Base-by-base conservation (phyloP, 2,113 vertebrate species). In the Stomatorhinus ivindoensis region DNA sequence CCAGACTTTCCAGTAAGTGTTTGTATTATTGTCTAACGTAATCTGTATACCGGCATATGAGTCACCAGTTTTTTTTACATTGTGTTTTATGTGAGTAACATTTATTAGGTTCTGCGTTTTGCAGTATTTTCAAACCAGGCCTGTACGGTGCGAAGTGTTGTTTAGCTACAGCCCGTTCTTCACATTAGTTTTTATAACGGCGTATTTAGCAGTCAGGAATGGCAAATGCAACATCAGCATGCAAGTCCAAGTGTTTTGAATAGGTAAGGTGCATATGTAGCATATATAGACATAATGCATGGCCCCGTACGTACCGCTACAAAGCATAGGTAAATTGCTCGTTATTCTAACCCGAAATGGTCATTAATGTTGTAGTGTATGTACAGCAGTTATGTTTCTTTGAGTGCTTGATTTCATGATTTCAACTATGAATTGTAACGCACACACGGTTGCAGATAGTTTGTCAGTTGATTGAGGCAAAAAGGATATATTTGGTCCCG, bases 1-100 rank as follows among this genome's bases (percentile, higher is more conserved):
- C 95, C 24, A 94, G 92, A 91, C 85, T 96, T 92, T 92, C 94
- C 19, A 85, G 96, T 96, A 86, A 96, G 95, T 89, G 21, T 3
- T 4, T 2, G 27, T 17, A n/a, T 1, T 46, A 10, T 9, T 82
- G 4, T n/a, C 11, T 73, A 19, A 10, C 58, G 27, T 7, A 39
- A 21, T 76, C 1, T 31, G 19, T 39, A 24, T 9, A 35, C 24
- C 4, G 27, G 31, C 44, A 27, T 47, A 5, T 50, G 83, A 86
- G 27, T 9, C n/a, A 13, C 47, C 83, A 24, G 44, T n/a, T 24
- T n/a, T 47, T 86, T 15, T 5, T 48, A 7, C 24, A 46, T 50
- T 11, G 24, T 21, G 11, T 86, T 86, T 47, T n/a, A 27, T 48
- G 31, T 35, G 73, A 80, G 35, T 8, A 19, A 80, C 13, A 76